These are phyloP conservation scores for Dicaeum eximium DNA, from an alignment of 2,113 vertebrate species.

Conservation along the genomic window DNA sequence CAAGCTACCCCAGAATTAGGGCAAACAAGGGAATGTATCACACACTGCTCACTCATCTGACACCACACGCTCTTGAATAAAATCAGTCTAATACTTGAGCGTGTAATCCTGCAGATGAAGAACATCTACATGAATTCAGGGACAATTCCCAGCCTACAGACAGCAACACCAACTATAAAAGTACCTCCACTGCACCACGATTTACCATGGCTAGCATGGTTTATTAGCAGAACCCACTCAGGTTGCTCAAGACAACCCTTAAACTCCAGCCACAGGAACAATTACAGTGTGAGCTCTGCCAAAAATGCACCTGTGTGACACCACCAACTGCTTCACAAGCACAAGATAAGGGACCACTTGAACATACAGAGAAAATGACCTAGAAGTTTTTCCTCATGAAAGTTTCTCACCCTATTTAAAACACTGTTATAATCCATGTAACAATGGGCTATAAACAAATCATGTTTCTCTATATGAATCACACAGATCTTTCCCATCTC, in stretches of 20 bases:
- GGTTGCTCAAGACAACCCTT: background rate
- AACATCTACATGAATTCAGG: background rate
- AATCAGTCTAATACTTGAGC: background rate
- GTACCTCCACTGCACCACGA: background rate
- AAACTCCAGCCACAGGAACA: background rate
- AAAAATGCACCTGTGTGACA: background rate
- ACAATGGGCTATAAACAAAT: background rate
- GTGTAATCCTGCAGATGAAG: background rate
- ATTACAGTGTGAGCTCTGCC: background rate
- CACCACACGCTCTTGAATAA: background rate
- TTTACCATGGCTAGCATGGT: background rate
- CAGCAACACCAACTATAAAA: background rate
- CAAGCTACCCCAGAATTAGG: background rate
- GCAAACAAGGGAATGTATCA: background rate
- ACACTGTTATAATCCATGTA: background rate
- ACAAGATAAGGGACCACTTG: background rate
- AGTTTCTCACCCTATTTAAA: background rate
- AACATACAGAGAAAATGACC: background rate
- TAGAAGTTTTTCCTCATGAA: background rate
- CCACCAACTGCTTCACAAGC: background rate
- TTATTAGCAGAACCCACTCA: background rate
- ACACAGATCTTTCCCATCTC: background rate
- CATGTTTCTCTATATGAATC: background rate
- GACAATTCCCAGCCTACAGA: background rate
- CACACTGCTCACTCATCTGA: accelerated